Evolutionary conservation across 2,888 invertebrate species (phyloP).

Genomic region (Dastarcus helophoroides): DNA sequence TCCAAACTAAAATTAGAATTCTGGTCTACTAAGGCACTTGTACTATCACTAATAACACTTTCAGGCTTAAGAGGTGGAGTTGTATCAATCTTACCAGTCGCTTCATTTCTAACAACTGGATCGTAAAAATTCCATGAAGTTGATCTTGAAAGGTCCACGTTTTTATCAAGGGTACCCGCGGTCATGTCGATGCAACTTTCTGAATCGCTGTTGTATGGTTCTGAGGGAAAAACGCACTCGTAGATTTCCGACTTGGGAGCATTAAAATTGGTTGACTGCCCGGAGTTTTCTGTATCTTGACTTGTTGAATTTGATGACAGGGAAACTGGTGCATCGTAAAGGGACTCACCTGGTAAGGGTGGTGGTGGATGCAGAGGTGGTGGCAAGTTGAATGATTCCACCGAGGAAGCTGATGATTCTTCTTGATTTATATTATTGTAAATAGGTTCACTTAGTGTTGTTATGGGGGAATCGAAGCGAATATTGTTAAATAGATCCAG

Average conservation of each 20-base stretch:
- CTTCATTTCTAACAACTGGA: slow-evolving; percentile 22
- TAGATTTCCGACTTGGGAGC: too few species aligned
- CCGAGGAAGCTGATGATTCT: slow-evolving; percentile 14
- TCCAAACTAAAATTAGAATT: slow-evolving; percentile 18
- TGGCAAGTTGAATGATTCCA: slow-evolving; percentile 34
- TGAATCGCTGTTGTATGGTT: slow-evolving; percentile 26
- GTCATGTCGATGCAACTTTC: slow-evolving; percentile 17
- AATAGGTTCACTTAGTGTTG: slow-evolving; percentile 14
- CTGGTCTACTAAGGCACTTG: slow-evolving; percentile 13
- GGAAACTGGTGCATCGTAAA: slow-evolving; percentile 44
- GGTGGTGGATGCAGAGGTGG: slow-evolving; percentile 49
- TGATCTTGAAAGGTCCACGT: slow-evolving; percentile 34
- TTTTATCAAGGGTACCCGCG: slow-evolving; percentile 21
- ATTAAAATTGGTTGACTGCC: too few species aligned
- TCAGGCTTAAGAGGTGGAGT: slow-evolving; percentile 11
- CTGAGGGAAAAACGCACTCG: slow-evolving; percentile 38
- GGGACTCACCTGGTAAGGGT: slow-evolving; percentile 44
- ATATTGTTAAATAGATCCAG: slow-evolving; percentile 44
- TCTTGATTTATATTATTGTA: slow-evolving; percentile 27
- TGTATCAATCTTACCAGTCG: slow-evolving; percentile 16
- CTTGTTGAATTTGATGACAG: slow-evolving; percentile 30
- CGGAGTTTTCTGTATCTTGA: slow-evolving; percentile 10
- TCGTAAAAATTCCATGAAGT: slow-evolving; percentile 46
- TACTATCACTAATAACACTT: slow-evolving; percentile 5
- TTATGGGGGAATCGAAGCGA: slow-evolving; percentile 25